Evolutionary conservation across 53 echinoderm and acorn worm species (phyloP).

Genomic region (Echinometra lucunter): DNA sequence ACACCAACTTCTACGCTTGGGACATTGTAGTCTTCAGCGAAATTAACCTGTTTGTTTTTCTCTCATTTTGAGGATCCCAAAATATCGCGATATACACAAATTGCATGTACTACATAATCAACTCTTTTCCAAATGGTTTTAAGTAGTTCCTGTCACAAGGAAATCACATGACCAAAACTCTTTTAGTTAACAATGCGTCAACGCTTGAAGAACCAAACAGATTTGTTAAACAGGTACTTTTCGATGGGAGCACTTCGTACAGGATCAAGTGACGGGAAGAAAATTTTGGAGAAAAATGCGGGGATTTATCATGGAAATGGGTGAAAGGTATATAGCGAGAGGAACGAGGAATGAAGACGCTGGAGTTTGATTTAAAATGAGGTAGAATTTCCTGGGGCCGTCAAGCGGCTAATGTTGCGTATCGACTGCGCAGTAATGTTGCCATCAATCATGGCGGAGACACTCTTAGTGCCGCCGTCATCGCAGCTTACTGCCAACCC

Average conservation of each 20-base stretch:
- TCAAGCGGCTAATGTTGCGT: slow-evolving; percentile 61
- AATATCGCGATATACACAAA: too few relatives aligned
- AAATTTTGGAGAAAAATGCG: neutral
- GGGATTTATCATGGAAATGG: slow-evolving; percentile 12
- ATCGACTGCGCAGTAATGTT: slow-evolving; percentile 65
- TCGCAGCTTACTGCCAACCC: slow-evolving; percentile 1
- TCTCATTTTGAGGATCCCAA: too few relatives aligned
- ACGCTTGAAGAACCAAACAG: neutral
- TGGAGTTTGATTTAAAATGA: slow-evolving; percentile 64
- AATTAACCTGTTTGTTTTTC: too few relatives aligned
- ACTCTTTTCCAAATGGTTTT: too few relatives aligned
- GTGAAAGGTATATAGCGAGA: slow-evolving; percentile 37
- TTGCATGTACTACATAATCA: too few relatives aligned
- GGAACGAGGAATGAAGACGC: slow-evolving; percentile 50
- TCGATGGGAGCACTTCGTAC: neutral
- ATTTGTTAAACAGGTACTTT: neutral
- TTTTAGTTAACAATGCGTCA: neutral
- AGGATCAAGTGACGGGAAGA: neutral
- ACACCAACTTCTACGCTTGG: too few relatives aligned
- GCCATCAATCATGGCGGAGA: slow-evolving; percentile 46
- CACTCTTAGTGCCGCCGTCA: slow-evolving; percentile 4
- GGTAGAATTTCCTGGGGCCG: slow-evolving; percentile 59
- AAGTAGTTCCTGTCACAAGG: too few relatives aligned
- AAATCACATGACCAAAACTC: too few relatives aligned
- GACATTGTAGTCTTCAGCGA: too few relatives aligned